These are phyloP conservation scores for Pseudomugil gertrudae DNA, from an alignment of 2,797 vertebrate genomes.

Conservation along the genomic window DNA sequence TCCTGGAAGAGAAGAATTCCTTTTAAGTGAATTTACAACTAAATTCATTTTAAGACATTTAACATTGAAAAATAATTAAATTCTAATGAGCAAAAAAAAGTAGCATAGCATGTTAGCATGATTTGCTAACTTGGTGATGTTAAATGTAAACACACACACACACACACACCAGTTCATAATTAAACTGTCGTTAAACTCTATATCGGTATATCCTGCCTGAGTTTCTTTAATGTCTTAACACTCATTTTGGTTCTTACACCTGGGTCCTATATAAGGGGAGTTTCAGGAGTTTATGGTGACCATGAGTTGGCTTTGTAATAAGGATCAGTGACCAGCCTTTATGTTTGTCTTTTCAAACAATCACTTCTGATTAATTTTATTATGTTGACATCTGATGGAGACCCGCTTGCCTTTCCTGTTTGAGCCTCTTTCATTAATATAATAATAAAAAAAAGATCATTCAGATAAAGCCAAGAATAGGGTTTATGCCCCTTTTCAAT, in stretches of 20 bases:
- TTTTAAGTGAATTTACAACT: neutral
- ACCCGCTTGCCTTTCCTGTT: neutral
- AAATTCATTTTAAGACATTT: neutral
- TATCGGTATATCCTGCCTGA: neutral
- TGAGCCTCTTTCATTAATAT: neutral
- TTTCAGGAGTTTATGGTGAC: neutral
- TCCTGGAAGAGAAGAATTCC: neutral
- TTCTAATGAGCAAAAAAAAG: neutral
- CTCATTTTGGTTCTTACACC: neutral
- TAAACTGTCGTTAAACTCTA: no score
- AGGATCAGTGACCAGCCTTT: neutral
- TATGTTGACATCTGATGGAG: neutral
- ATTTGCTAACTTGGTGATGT: neutral
- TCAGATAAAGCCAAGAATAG: no score
- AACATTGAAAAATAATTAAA: no score
- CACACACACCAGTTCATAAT: no score
- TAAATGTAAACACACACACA: no score
- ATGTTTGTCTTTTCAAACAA: slow-evolving; percentile 12
- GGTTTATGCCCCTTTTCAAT: no score
- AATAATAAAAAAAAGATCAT: no score
- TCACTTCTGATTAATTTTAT: neutral
- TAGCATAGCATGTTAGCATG: neutral
- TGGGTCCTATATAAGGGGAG: neutral
- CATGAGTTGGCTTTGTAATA: neutral
- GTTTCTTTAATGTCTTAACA: neutral